Percentiles rank a stretch among this genome's conserved stretches.
Conservation (phyloP, 1,140 invertebrate genomes). For the Tenebrio molitor region DNA sequence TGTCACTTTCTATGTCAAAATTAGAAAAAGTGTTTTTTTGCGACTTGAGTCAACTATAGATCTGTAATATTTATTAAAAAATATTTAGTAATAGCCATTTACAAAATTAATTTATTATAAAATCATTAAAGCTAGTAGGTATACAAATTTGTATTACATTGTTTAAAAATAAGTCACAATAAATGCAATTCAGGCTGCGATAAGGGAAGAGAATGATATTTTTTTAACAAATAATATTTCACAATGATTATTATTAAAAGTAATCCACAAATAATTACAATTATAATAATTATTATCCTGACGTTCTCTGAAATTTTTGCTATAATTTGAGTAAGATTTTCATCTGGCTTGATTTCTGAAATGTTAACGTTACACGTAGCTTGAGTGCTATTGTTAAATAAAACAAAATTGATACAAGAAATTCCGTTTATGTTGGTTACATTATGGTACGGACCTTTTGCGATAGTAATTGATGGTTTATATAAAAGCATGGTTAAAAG, state of each 20-base stretch:
- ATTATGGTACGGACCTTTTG: neutral
- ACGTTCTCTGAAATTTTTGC: neutral
- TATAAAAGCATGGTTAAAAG: conserved; percentile 23
- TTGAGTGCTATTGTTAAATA: neutral
- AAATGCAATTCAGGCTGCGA: neutral
- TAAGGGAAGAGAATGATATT: neutral
- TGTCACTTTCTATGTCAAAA: no score
- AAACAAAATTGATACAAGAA: conserved; percentile 2
- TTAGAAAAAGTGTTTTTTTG: no score
- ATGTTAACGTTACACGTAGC: neutral
- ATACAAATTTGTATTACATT: neutral
- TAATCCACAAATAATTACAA: no score
- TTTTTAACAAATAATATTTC: no score
- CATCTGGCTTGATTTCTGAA: neutral
- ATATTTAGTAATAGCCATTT: no score
- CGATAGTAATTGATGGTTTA: neutral
- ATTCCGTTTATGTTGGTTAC: conserved; percentile 6
- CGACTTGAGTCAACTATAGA: no score
- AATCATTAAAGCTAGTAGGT: neutral
- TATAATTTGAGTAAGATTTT: neutral
- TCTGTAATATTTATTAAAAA: no score
- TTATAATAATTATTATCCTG: no score
- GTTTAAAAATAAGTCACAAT: neutral
- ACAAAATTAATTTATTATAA: no score
- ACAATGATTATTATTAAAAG: no score